Evolutionary conservation across 2,888 invertebrate genomes (phyloP).

Genomic region (Pilophorus perplexus): DNA sequence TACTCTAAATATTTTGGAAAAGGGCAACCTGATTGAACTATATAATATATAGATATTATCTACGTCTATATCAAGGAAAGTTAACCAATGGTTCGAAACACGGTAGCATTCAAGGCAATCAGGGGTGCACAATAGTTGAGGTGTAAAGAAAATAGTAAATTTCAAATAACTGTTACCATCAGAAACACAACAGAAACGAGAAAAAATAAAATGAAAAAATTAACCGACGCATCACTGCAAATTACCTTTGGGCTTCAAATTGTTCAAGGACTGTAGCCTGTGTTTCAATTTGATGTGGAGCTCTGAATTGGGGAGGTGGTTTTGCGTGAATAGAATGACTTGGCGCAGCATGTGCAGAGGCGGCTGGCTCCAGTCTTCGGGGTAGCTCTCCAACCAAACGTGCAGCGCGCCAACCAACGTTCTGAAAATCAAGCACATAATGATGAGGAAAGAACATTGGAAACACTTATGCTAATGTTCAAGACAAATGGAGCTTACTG

Average conservation of each 20-base stretch:
- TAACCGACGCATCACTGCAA: neutral
- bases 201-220: conserved; percentile 30
- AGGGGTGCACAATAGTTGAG: no score
- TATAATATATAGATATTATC: no score
- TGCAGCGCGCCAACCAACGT: conserved; percentile 86
- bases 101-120: no score
- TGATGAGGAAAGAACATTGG: no score
- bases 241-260: conserved; percentile 41
- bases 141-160: no score
- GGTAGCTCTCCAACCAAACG: conserved; percentile 96
- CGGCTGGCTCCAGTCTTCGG: conserved; percentile 83
- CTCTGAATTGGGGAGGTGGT: conserved; percentile 79
- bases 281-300: conserved; percentile 74
- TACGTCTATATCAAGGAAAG: no score
- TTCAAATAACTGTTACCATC: no score
- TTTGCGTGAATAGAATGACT: conserved; percentile 81
- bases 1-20: no score
- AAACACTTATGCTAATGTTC: neutral
- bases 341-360: conserved; percentile 77
- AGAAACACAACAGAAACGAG: no score
- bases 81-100: no score
- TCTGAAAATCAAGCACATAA: conserved; percentile 54
- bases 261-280: conserved; percentile 58
- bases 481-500: no score
- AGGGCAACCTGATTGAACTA: no score